Conservation (phyloP, 2,113 vertebrate genomes). For the Oreochromis tanganicae region DNA sequence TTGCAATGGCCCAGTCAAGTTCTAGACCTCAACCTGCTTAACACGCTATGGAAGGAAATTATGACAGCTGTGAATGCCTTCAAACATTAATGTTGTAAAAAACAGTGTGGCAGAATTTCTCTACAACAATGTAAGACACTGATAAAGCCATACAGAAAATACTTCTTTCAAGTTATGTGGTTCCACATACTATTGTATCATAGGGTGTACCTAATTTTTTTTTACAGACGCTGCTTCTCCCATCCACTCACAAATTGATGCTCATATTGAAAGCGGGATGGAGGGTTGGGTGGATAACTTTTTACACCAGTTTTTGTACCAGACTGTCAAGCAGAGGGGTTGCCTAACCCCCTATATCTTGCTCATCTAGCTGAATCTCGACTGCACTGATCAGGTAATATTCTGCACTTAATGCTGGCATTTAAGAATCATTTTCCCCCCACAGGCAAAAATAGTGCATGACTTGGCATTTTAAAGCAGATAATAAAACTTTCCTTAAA, state of each 20-base stretch:
- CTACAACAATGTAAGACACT: background rate
- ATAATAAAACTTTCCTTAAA: slow-evolving; percentile 71
- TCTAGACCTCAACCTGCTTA: background rate
- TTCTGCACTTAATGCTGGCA: slow-evolving; percentile 73
- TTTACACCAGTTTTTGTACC: slow-evolving; percentile 9
- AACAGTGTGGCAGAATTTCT: background rate
- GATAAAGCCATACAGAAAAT: background rate
- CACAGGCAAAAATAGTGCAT: slow-evolving; percentile 41
- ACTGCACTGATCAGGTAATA: slow-evolving; percentile 50
- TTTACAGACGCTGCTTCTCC: background rate
- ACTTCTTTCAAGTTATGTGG: background rate
- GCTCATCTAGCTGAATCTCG: slow-evolving; percentile 36
- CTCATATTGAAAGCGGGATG: rapidly evolving
- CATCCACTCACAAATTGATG: background rate
- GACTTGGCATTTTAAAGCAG: slow-evolving; percentile 70
- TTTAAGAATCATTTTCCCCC: slow-evolving; percentile 64
- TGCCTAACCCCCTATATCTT: slow-evolving; percentile 40
- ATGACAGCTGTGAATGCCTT: background rate
- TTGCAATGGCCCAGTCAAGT: background rate
- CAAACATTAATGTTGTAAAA: background rate
- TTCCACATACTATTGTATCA: background rate
- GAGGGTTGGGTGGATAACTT: background rate
- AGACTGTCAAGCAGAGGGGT: slow-evolving; percentile 9
- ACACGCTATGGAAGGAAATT: background rate
- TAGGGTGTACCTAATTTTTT: background rate